Percentiles rank a stretch among this genome's conserved stretches.
phyloP scores from a whole-genome alignment of 2,888 invertebrate species.

The Drosophila monieri region DNA sequence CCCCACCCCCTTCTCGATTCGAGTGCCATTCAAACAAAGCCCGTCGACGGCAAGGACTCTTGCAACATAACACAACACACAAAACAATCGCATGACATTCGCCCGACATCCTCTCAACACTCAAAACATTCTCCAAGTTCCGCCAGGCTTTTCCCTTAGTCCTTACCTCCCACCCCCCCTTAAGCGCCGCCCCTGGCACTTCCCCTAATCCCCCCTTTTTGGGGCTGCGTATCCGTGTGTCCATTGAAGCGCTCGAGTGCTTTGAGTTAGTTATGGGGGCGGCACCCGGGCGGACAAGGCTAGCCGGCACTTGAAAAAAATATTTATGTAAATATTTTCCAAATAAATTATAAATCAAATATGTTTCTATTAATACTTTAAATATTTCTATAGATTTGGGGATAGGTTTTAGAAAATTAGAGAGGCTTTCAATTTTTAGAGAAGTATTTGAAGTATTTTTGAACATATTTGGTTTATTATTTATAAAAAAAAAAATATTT shows the following conservation, averaged over 20 bases:
- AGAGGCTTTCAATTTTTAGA: too few relatives aligned
- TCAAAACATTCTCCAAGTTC: slow-evolving; percentile 43
- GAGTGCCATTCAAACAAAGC: slow-evolving; percentile 66
- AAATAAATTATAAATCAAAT: neutral
- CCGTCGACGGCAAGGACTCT: slow-evolving; percentile 37
- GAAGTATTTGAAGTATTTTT: too few relatives aligned
- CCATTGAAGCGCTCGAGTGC: slow-evolving; percentile 43
- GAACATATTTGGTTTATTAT: too few relatives aligned
- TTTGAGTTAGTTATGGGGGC: slow-evolving; percentile 24
- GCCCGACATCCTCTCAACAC: slow-evolving; percentile 68
- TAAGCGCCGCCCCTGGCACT: neutral
- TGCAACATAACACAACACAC: slow-evolving; percentile 32
- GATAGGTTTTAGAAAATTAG: too few relatives aligned
- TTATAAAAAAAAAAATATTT: too few relatives aligned
- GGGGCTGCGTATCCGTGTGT: slow-evolving; percentile 32
- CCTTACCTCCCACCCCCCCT: neutral
- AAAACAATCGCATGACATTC: slow-evolving; percentile 60
- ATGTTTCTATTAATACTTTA: neutral
- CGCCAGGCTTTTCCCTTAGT: slow-evolving; percentile 9
- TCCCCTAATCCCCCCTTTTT: neutral
- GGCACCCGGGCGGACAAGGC: slow-evolving; percentile 15
- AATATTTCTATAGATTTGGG: too few relatives aligned
- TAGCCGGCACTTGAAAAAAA: slow-evolving; percentile 15
- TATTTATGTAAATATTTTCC: neutral
- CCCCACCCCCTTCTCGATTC: slow-evolving; percentile 24